Evolutionary conservation across 2,113 vertebrate genomes (phyloP), one percentile per base, ranked within the genome.

Genomic region (Nothoprocta pentlandii): DNA sequence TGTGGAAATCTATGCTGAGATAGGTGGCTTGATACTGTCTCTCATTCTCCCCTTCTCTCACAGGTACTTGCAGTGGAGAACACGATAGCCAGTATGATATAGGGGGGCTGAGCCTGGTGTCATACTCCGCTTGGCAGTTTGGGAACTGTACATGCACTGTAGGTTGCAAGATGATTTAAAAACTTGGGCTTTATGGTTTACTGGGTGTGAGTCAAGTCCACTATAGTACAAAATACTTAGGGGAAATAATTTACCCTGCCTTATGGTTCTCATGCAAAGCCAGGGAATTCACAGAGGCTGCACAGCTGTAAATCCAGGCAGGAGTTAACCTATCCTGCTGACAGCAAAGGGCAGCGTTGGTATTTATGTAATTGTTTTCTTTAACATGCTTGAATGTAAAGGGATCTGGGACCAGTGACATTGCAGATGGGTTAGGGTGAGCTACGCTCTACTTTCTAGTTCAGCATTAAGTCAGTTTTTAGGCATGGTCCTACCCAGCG

Each of bases 321-420:
- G 95, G 93, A 89, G 92, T 87, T 54, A 90, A 91, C 91, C 90
- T 82, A 58, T n/a, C 5, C 8, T 88, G 59, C 61, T 68, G 81
- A 64, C 70, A 84, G 85, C 67, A 79, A 84, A 96, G 85, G 78
- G 53, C 80, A 83, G 41, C 63, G 42, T 59, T 93, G 66, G 41
- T 91, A 83, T 93, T 93, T 92, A 64, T 80, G 66, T 61, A 75
- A 83, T 86, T 86, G 67, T 94, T 94, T 95, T 80, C 70, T 88
- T 80, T 21, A 85, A 85, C 73, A 21, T 74, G 87, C 88, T 82
- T 54, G 73, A 92, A 74, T 81, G 82, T 74, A 93, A 88, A 94
- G 59, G 47, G 71, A 36, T 66, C 73, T 81, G 73, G n/a, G 34
- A 86, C 30, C 80, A 78, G 86, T 42, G 71, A 71, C 47, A 77